These are phyloP conservation scores for Myotis findleyi DNA, from an alignment of 2,797 vertebrate genomes.

Conservation along the genomic window DNA sequence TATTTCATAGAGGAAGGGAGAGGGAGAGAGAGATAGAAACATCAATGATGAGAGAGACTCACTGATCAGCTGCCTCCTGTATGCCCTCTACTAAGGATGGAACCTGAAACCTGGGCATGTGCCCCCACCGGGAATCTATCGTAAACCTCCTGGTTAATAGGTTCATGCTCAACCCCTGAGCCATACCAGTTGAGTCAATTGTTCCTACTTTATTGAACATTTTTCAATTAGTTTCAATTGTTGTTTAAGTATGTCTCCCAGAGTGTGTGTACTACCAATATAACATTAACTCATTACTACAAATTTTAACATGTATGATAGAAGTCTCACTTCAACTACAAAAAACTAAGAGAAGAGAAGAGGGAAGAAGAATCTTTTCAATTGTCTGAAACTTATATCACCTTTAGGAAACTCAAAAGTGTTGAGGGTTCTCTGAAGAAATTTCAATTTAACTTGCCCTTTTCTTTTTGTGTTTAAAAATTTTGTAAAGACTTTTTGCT, in stretches of 20 bases:
- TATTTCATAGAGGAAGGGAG: too few species aligned
- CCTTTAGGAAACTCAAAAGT: constrained; percentile 82
- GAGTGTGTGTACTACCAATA: constrained; percentile 92
- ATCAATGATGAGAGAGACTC: too few species aligned
- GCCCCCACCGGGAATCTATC: too few species aligned
- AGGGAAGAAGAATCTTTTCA: constrained; percentile 70
- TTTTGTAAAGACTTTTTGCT: constrained; percentile 76
- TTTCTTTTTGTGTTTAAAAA: constrained; percentile 78
- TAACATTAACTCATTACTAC: constrained; percentile 85
- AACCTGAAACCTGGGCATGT: too few species aligned
- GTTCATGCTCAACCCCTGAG: too few species aligned
- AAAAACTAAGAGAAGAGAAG: constrained; percentile 41
- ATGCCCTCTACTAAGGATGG: too few species aligned
- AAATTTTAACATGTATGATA: constrained; percentile 84
- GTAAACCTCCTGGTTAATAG: too few species aligned
- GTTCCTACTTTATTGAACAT: too few species aligned
- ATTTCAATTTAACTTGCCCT: constrained; percentile 68
- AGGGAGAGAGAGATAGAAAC: too few species aligned
- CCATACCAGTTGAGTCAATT: too few species aligned
- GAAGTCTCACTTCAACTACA: constrained; percentile 88
- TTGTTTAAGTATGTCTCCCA: constrained; percentile 83
- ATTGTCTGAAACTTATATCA: constrained; percentile 81
- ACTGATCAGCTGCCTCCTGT: too few species aligned
- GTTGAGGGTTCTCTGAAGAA: constrained; percentile 77
- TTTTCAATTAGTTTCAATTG: not conserved